Base-by-base conservation (phyloP, 2,797 vertebrate genomes). In the Acanthurus tractus region DNA sequence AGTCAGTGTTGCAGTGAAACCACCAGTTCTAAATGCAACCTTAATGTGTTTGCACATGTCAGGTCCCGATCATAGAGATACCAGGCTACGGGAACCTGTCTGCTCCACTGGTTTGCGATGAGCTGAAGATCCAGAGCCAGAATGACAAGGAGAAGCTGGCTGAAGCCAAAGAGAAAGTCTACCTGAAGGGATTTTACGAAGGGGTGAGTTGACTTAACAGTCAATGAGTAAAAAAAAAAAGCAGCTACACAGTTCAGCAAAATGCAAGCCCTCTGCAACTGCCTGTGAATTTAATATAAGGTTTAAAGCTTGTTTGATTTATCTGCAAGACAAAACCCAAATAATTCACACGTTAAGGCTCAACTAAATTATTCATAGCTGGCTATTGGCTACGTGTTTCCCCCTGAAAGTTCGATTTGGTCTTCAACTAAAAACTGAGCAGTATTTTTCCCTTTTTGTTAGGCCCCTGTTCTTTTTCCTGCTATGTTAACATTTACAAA, bases 71-170 rank as follows among this genome's bases (percentile, higher is more conserved):
- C 82, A 97, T 99, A 83, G 97, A 99, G 45, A 95, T 99, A 70
- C 98, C 98, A n/a, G 98, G 95, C 23, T 97, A 96, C 54, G 98
- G 98, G 63, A 97, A 85, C 84, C 96, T 99, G 22, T 96, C 97
- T 40, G 98, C 98, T 86, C 96, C 96, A 0, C 74, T 93, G 6
- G 15, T 99, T 67, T 99, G 97, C 78, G 97, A 99, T 1, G 97
- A 98, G 72, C 90, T 99, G 71, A 99, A 99, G 94, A 97, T 99
- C 84, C 97, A 98, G 92, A 99, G 98, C 91, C 98, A 99, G 92
- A 99, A 99, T 56, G 98, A 99, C 92, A 94, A 94, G 71, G 98
- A 99, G 79, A 99, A 99, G 85, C 96, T 99, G 86, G 92, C 91
- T 10, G 97, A 99, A 92, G 98, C 98, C 78, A 99, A 99, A 83